Evolutionary conservation across 1,140 invertebrate species (phyloP).

Genomic region (Meloidogyne floridensis): DNA sequence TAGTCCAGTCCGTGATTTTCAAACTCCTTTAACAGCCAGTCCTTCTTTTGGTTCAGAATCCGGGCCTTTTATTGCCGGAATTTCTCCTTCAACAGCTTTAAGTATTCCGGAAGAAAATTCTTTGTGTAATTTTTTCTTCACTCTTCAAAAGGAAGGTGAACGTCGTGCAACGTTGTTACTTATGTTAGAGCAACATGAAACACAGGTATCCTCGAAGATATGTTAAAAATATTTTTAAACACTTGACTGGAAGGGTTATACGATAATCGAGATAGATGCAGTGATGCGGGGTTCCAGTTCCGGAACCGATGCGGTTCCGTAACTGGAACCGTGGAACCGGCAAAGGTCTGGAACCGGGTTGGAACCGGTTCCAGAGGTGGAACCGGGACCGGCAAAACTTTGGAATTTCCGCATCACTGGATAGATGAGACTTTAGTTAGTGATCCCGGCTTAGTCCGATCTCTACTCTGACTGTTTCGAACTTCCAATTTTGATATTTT

Average conservation of each 20-base stretch:
- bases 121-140: slow-evolving; percentile 81
- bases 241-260: not conserved
- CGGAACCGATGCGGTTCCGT: no score
- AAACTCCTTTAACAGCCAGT: slow-evolving; percentile 67
- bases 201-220: slow-evolving; percentile 70
- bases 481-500: no score
- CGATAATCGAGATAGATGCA: no score
- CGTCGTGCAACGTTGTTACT: slow-evolving; percentile 84
- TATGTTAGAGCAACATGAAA: slow-evolving; percentile 83
- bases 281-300: no score
- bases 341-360: no score
- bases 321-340: no score
- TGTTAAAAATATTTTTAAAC: not conserved
- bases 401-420: no score
- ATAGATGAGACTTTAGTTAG: no score
- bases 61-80: slow-evolving; percentile 54
- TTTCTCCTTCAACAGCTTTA: slow-evolving; percentile 51
- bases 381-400: no score
- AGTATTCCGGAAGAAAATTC: slow-evolving; percentile 71
- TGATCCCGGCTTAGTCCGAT: no score
- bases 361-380: no score
- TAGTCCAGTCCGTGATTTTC: slow-evolving; percentile 49
- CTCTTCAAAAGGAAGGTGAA: slow-evolving; percentile 95
- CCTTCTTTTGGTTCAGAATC: slow-evolving; percentile 51
- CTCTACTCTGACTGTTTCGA: no score